phyloP scores from a whole-genome alignment of 2,113 vertebrate species.

The Illadopsis cleaveri region DNA sequence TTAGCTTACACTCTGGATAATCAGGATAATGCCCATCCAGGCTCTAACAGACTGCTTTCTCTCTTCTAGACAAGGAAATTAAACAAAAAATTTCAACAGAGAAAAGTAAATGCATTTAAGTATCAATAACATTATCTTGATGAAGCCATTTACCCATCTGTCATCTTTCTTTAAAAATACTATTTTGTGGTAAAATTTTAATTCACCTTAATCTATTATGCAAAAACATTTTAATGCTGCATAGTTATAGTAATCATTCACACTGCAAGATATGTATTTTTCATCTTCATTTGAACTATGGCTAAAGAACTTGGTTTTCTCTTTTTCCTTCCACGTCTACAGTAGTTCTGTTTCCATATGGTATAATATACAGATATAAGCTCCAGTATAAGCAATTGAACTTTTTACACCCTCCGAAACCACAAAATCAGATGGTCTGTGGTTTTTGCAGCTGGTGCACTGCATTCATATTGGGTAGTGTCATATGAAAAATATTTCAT shows the following conservation, averaged over 20 bases:
- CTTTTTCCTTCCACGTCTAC: conserved; percentile 75
- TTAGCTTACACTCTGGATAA: not conserved
- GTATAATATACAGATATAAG: conserved; percentile 79
- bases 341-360: conserved; percentile 82
- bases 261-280: not conserved
- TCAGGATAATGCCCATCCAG: not conserved
- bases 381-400: conserved; percentile 90
- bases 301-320: conserved; percentile 71
- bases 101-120: not conserved
- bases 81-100: not conserved
- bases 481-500: conserved; percentile 99
- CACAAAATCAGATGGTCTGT: conserved; percentile 89
- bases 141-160: not conserved
- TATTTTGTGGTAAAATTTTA: not conserved
- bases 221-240: not conserved
- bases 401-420: conserved; percentile 95
- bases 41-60: not conserved
- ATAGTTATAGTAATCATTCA: not conserved
- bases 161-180: not conserved
- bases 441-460: conserved; percentile 94
- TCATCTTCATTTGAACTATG: conserved; percentile 71
- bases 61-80: not conserved
- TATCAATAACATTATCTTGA: not conserved
- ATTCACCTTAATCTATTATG: not conserved
- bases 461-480: conserved; percentile 86